Evolutionary conservation across 2,797 vertebrate species (phyloP).

Genomic region (Taeniopygia guttata): DNA sequence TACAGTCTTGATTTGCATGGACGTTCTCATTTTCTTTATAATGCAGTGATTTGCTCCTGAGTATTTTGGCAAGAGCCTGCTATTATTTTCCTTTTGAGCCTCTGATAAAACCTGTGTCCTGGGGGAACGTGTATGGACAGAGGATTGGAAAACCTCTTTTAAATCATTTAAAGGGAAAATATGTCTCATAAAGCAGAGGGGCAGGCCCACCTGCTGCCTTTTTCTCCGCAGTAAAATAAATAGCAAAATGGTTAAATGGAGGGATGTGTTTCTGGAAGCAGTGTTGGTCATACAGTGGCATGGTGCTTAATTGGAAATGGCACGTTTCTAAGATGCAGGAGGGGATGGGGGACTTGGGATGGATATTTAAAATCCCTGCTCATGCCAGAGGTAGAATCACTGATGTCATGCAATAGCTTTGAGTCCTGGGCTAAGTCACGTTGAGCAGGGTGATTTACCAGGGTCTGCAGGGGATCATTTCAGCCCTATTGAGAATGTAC

Average conservation of each 20-base stretch:
- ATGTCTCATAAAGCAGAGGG: neutral
- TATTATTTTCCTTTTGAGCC: constrained; percentile 14
- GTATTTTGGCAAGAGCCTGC: constrained; percentile 17
- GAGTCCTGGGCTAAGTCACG: neutral
- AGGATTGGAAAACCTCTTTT: neutral
- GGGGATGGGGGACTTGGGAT: neutral
- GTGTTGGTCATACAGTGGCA: neutral
- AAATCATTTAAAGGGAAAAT: neutral
- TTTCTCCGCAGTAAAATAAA: neutral
- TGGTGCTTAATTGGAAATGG: neutral
- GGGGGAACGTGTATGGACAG: neutral
- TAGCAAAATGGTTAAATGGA: neutral
- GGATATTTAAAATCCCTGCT: neutral
- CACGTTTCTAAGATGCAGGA: accelerated
- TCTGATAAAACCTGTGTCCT: neutral
- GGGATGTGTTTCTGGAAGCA: neutral
- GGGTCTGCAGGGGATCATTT: neutral
- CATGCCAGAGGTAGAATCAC: neutral
- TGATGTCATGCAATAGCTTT: neutral
- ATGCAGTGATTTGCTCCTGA: neutral
- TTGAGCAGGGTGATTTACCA: neutral
- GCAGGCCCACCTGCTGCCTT: neutral
- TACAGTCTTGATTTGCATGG: constrained; percentile 29
- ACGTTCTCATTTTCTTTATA: constrained; percentile 32
- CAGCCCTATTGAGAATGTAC: neutral